Base-by-base conservation (phyloP, 2,113 vertebrate genomes). In the Hippopotamus amphibius region DNA sequence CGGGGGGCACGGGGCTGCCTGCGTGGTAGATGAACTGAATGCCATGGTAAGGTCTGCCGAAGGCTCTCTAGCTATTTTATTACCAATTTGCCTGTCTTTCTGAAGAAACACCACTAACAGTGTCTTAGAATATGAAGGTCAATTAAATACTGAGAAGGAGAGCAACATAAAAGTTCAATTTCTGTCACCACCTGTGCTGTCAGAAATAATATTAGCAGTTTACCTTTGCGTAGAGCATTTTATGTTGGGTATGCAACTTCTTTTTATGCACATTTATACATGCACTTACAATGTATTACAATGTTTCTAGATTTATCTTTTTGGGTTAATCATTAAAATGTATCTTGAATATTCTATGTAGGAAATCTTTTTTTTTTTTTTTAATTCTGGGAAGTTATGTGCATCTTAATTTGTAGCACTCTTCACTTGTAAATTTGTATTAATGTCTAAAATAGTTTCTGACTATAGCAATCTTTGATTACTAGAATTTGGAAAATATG, bases 371-470 rank as follows among this genome's bases (percentile, higher is more conserved):
- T 57, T 81, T 65, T 72, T 76, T 59, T 53, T 53, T 53, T 26
- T 61, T 26, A 72, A 72, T 82, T 87, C 57, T 43, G 48, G 46
- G 48, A 80, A 81, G 24, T 80, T 90, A 57, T 3, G 26, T 80
- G 21, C 41, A 61, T 74, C n/a, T 72, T 89, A 92, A 30, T 79
- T 61, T 41, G 43, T 68, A 61, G 37, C 4, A 30, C 0, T 84
- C 19, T 90, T 66, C 15, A 48, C 69, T 86, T 82, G 22, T 83
- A 71, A 76, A 91, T 95, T 82, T 43, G 19, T 77, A 48, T 61
- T 63, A 55, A 41, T 55, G 59, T 77, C 37, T 21, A 33, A 90
- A 77, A 41, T 79, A 26, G 77, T 95, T 97, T 91, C 53, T 79
- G 48, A 66, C 17, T 88, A 10, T 65, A 88, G 53, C 14, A 55